Evolutionary conservation across 2,888 invertebrate genomes (phyloP), one percentile per base, ranked within the genome.

Genomic region (Hydrotaea diabolus): DNA sequence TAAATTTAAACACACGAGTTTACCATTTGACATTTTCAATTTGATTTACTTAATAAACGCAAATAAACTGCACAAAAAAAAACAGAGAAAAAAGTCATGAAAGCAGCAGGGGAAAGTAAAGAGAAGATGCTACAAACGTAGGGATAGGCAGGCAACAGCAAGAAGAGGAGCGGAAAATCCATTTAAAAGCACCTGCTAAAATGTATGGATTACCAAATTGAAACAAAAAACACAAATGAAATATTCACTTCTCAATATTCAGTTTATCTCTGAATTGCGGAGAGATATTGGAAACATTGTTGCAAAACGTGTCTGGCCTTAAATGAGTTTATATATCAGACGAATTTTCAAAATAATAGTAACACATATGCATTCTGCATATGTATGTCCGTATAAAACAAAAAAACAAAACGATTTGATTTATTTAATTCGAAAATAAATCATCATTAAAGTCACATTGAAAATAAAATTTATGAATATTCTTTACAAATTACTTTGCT

Each of bases 1-100:
- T 77, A 83, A 83, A 80, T 84, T 81, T 39, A 36, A n/a, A 84
- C 55, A 79, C 55, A 79, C 49, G 79, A 66, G 76, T 82, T 81
- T 85, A 81, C 79, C 85, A 77, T 85, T 85, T 85, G 85, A 46
- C 81, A 85, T 85, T 85, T 85, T 8, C 73, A 85, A 69, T 85
- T 85, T 85, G 85, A 85, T 82, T 82, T 85, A 79, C 21, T 82
- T 85, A 85, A 77, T 77, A 74, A 85, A 82, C 76, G 73, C 75
- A 84, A 84, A 84, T 84, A 76, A 73, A 76, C 64, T 66, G 77
- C 39, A 66, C 39, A 19, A 64, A 31, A 31, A 64, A 55, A 66
- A 55, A 21, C 5, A 21, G 1, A 39, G 9, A 4, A 39, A 39
- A 39, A 39, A 17, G 7, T 31, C 9, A 39, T 39, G 39, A 17